Evolutionary conservation across 2,888 invertebrate species (phyloP), one percentile per base, ranked within the genome.

Genomic region (Vanessa cardui): DNA sequence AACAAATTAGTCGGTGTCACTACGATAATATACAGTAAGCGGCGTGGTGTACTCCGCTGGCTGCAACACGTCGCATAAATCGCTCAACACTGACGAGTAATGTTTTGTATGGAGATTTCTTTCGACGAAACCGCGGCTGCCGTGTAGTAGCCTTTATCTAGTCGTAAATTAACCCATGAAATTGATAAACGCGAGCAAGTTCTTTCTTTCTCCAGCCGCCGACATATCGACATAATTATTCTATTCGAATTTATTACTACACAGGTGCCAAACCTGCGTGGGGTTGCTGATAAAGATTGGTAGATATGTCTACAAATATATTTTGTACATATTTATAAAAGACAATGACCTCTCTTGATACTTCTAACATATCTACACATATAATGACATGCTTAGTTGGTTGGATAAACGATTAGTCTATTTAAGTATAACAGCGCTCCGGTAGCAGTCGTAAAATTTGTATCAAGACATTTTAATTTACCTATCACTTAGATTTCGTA

Each of bases 61-160:
- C 85, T 81, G 77, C 82, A 78, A 76, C 80, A 83, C 87, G 88
- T 89, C 91, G 87, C 86, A 92, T 92, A 92, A 92, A 92, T 92
- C 92, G 83, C 77, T 92, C 92, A 90, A 85, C 92, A 90, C 87
- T 70, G 73, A 74, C 79, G 87, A 89, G 86, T 91, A 90, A 92
- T 91, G 92, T 92, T 92, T 91, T 92, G 92, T 92, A 92, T 92
- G 89, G 91, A 92, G 92, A 90, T 92, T 92, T 92, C 92, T 92
- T 92, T 92, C 92, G 86, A 87, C 92, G 86, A 83, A 78, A 80
- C 81, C 78, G 77, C 81, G 83, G 83, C 79, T 80, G 83, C 82
- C 82, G 85, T 86, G 87, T 85, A 79, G 83, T 88, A 86, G 88
- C 86, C 88, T 89, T 87, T 89, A 90, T 91, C 92, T 91, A 90